These are phyloP conservation scores for Zaprionus taronus DNA, from an alignment of 1,140 invertebrate species.

Conservation along the genomic window DNA sequence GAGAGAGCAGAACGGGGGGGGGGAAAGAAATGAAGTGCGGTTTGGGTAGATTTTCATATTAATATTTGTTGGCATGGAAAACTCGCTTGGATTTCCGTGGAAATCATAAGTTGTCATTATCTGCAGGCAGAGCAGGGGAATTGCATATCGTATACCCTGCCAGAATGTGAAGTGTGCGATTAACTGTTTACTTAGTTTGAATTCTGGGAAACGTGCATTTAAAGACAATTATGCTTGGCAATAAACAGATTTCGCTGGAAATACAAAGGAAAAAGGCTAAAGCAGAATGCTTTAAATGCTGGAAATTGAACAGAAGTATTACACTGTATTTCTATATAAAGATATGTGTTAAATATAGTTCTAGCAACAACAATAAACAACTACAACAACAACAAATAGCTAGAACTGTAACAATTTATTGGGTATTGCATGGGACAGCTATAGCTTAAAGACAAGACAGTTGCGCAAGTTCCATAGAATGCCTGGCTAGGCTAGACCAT, in stretches of 20 bases:
- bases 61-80: neutral
- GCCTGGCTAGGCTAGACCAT: neutral
- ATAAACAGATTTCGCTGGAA: too few species aligned
- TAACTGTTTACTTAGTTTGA: neutral
- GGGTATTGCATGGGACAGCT: too few species aligned
- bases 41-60: neutral
- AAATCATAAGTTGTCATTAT: conserved; percentile 2
- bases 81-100: neutral
- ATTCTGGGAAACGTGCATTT: neutral
- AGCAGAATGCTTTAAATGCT: too few species aligned
- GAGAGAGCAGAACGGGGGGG: neutral
- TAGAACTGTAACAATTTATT: too few species aligned
- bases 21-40: too few species aligned
- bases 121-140: neutral
- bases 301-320: too few species aligned
- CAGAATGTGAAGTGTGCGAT: neutral
- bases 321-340: too few species aligned
- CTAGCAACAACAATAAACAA: too few species aligned
- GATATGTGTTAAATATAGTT: too few species aligned
- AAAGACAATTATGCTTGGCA: neutral
- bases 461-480: neutral
- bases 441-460: neutral
- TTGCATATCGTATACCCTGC: neutral
- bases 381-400: too few species aligned
- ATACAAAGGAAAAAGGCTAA: too few species aligned